Evolutionary conservation across 1,140 invertebrate species (phyloP), one percentile per base, ranked within the genome.

Genomic region (Babylonia areolata): DNA sequence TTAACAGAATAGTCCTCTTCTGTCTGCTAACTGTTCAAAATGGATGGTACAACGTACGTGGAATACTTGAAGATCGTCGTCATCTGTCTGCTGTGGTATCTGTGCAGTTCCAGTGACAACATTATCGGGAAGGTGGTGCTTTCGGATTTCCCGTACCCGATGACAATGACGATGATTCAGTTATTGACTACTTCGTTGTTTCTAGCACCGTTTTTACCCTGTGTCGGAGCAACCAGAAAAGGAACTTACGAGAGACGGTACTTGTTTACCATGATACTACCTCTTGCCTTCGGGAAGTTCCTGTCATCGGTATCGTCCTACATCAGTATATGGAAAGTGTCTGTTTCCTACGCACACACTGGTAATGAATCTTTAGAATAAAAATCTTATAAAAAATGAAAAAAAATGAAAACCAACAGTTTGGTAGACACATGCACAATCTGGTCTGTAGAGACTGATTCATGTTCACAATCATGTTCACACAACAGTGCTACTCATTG

Each of bases 311-410:
- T 99, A 28, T 97, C 97, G 90, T 97, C 97, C 80, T 98, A 99
- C 95, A 96, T 99, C 90, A 98, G 98, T 93, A 97, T 99, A 91
- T 99, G 97, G 98, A 99, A 98, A 95, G 97, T 99, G n/a, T 97
- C 98, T 23, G 97, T 99, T 3, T 99, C 98, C 0, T 99, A 99
- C 95, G 98, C 98, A 71, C 98, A 99, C 94, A 99, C 98, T 95
- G 98, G 98, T 99, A 95, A 95, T 94, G 86, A 1, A 23, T 64
- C 2, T 28, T 23, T 2, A 23, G 9, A 20, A 51, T 51, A 51
- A 51, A 6, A 11, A 51, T 51, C 6, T 51, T 51, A 51, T 51
- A 51, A 51, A 51, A 20, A 20, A 20, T 51, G 46, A 51, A n/a
- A n/a, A n/a, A n/a, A n/a, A n/a, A n/a, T n/a, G n/a, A n/a, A n/a